phyloP scores from a whole-genome alignment of 2,797 vertebrate genomes.

The Acanthornis magna region DNA sequence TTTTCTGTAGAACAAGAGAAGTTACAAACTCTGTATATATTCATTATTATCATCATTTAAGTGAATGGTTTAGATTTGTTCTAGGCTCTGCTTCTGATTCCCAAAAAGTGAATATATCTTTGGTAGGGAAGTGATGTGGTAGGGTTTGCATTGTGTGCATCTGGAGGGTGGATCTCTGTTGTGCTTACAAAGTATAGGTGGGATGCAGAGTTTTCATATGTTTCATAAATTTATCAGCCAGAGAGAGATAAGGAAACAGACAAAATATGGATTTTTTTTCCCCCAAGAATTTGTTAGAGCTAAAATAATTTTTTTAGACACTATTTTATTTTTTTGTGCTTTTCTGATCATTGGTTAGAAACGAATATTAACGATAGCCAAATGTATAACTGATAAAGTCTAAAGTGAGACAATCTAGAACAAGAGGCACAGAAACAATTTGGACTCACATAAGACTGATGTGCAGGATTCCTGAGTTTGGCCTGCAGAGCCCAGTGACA shows the following conservation, averaged over 20 bases:
- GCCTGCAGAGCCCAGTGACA: neutral
- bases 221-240: neutral
- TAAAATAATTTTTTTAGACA: neutral
- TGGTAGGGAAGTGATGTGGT: neutral
- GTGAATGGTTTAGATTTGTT: neutral
- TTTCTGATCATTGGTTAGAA: neutral
- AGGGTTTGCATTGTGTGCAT: neutral
- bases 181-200: neutral
- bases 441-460: neutral
- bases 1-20: neutral
- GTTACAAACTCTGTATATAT: neutral
- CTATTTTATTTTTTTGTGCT: neutral
- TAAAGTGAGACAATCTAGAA: neutral
- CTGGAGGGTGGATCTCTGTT: neutral
- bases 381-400: neutral
- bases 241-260: neutral
- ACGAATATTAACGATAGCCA: neutral
- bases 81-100: neutral
- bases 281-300: neutral
- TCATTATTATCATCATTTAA: neutral
- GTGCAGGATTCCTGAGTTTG: neutral
- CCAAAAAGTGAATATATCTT: neutral
- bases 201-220: neutral
- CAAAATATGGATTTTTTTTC: neutral
- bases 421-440: neutral